A percentile compares a stretch with the other conserved stretches of the same genome.
phyloP scores from a whole-genome alignment of 2,888 invertebrate genomes.

The Pseudococcus jackbeardsleyi region DNA sequence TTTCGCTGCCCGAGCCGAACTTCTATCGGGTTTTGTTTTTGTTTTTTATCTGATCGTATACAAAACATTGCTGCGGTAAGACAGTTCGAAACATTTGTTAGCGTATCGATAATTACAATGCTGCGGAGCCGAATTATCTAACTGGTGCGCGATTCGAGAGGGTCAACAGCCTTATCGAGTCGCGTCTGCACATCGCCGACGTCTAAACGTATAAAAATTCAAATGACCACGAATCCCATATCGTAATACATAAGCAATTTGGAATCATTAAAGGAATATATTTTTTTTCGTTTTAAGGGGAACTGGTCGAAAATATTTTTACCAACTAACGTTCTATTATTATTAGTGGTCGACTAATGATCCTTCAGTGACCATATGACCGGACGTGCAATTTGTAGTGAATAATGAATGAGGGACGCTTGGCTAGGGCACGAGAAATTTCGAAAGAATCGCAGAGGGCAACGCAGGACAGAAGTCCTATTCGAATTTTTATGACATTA shows the following conservation, averaged over 20 bases:
- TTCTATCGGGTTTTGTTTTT: not conserved
- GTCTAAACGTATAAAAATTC: constrained; percentile 9
- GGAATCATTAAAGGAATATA: not conserved
- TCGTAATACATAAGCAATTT: not conserved
- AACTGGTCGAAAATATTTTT: constrained; percentile 42
- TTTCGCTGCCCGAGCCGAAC: not conserved
- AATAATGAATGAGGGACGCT: no score
- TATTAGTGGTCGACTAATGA: constrained; percentile 46
- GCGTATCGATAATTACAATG: constrained; percentile 3
- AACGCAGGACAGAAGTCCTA: no score
- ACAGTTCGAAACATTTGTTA: not conserved
- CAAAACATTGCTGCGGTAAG: not conserved
- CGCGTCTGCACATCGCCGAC: not conserved
- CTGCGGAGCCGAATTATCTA: not conserved
- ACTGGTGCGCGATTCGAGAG: not conserved
- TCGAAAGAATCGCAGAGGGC: no score
- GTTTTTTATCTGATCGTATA: constrained; percentile 16
- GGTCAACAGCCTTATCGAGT: constrained; percentile 46
- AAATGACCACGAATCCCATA: constrained; percentile 12
- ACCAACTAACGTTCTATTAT: constrained; percentile 44
- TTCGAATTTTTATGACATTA: no score
- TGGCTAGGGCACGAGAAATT: no score
- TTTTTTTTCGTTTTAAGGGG: not conserved
- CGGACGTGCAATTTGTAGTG: not conserved
- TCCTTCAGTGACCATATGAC: constrained; percentile 47